Conservation (phyloP, 1,140 invertebrate species). For the Popillia japonica region DNA sequence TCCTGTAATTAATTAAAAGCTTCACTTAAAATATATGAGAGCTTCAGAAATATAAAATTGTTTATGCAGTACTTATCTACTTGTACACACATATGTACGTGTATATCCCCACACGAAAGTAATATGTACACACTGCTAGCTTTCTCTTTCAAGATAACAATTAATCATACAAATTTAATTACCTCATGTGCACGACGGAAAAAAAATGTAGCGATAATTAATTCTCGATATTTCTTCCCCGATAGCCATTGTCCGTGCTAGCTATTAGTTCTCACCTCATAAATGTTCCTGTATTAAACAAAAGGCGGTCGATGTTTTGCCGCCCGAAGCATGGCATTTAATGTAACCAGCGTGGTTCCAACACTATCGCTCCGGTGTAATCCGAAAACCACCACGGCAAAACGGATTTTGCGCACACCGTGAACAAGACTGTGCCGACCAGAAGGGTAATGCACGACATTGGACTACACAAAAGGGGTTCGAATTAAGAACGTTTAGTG, state of each 20-base stretch:
- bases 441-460: background rate
- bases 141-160: background rate
- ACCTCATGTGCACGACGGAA: background rate
- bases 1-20: no score
- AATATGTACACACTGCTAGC: background rate
- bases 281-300: background rate
- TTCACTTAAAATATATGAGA: no score
- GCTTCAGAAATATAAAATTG: no score
- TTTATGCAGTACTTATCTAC: no score
- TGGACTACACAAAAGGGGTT: background rate
- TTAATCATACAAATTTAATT: slow-evolving; percentile 20
- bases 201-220: slow-evolving; percentile 10
- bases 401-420: background rate
- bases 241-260: background rate
- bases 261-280: background rate
- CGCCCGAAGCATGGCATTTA: background rate
- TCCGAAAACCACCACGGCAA: background rate
- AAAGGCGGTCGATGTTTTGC: background rate
- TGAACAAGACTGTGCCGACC: background rate
- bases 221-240: background rate
- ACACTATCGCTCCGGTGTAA: background rate
- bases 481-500: background rate
- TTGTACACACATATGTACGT: no score
- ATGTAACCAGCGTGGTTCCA: slow-evolving; percentile 5
- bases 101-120: no score